Evolutionary conservation across 2,888 invertebrate species (phyloP), one percentile per base, ranked within the genome.

Genomic region (Lutraria lutraria): DNA sequence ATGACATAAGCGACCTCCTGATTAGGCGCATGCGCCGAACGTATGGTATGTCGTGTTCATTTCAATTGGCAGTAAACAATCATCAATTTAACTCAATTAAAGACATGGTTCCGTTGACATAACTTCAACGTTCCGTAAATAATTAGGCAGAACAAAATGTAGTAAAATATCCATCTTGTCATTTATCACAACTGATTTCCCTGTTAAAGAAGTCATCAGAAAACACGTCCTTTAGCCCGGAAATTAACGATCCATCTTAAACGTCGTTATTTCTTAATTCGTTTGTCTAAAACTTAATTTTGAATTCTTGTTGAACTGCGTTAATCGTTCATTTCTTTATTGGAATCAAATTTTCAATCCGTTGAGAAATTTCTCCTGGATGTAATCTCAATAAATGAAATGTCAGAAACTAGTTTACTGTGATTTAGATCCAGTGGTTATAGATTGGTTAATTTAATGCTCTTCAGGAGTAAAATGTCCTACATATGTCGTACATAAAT

Each of bases 1-100:
- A 19, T 79, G 83, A 76, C 79, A 79, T 54, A 34, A 79, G 43
- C 29, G 83, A 87, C 87, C 87, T 79, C 53, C 56, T 79, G 79
- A 83, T 83, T 60, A 83, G 31, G n/a, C 76, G 76, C 87, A 83
- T 83, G 56, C 60, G 87, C 63, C 83, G n/a, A 80, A 29, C 60
- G 83, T 79, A 83, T 54, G 68, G 79, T n/a, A 83, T 76, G 79
- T 72, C 83, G 54, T 87, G 34, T 83, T 83, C 63, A 43, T 79
- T 83, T 63, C 60, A 79, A n/a, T 34, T 79, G 43, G 34, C 80
- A 56, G 72, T 87, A 83, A 79, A 87, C 29, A 52, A 56, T 60
- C 87, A 83, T 87, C 79, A 83, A 83, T 87, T 83, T 72, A 83
- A 83, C 76, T 85, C 88, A 88, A 88, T 88, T 88, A 88, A 80